These are phyloP conservation scores for Australoheros facetus DNA, from an alignment of 2,797 vertebrate genomes.

Conservation along the genomic window DNA sequence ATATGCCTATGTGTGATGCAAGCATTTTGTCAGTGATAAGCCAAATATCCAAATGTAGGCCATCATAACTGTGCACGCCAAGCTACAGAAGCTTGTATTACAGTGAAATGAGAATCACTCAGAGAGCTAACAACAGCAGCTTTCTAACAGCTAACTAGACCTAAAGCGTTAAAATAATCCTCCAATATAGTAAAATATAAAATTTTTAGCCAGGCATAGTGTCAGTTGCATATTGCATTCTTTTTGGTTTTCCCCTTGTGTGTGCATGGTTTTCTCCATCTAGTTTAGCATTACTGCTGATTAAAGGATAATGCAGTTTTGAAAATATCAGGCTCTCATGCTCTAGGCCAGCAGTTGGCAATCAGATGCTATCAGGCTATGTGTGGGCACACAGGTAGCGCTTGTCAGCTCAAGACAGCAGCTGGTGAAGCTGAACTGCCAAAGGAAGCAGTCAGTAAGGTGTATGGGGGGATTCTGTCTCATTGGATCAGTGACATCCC, in stretches of 20 bases:
- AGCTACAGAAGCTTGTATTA: background rate
- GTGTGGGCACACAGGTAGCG: constrained; percentile 6
- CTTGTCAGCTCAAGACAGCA: background rate
- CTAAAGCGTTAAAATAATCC: background rate
- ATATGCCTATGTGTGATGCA: background rate
- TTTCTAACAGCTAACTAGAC: background rate
- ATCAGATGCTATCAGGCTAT: background rate
- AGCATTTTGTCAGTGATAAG: background rate
- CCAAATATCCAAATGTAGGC: background rate
- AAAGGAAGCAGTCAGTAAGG: background rate
- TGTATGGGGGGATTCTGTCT: background rate
- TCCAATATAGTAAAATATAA: background rate
- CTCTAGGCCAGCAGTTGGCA: background rate
- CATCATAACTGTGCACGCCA: background rate
- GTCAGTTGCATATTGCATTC: background rate
- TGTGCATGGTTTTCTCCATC: background rate
- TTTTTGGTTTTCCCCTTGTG: background rate
- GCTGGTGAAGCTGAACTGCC: constrained; percentile 1
- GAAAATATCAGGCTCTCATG: background rate
- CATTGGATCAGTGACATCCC: background rate
- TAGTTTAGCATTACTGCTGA: background rate
- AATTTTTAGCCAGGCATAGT: background rate
- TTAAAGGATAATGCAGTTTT: background rate
- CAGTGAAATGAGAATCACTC: background rate
- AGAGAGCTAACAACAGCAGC: background rate